Evolutionary conservation across 1,140 invertebrate genomes (phyloP).

Genomic region (Sipha flava): DNA sequence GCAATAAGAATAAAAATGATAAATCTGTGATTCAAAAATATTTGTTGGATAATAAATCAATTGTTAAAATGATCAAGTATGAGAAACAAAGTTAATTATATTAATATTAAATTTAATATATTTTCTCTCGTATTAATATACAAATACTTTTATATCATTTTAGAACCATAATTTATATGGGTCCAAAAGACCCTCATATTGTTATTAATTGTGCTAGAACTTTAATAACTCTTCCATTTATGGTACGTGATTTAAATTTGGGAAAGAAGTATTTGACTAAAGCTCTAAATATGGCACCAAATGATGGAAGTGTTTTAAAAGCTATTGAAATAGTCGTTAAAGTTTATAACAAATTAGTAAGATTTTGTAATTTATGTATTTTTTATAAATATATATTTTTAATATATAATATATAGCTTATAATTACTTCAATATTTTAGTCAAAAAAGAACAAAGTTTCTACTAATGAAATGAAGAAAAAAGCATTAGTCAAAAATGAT

Average conservation of each 20-base stretch:
- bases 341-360: not conserved
- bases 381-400: not conserved
- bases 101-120: not conserved
- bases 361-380: not conserved
- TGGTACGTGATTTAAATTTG: not conserved
- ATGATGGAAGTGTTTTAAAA: not conserved
- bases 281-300: not conserved
- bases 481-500: not conserved
- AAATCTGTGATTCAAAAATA: not conserved
- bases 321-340: not conserved
- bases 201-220: not conserved
- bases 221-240: slow-evolving; percentile 7
- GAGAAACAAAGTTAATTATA: not conserved
- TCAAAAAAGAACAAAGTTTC: not conserved
- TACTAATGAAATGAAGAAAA: not conserved
- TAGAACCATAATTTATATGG: not conserved
- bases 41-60: not conserved
- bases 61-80: slow-evolving; percentile 20
- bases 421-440: not conserved
- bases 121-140: not conserved
- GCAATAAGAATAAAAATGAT: not conserved
- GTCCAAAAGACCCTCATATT: slow-evolving; percentile 2
- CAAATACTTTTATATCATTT: not conserved
- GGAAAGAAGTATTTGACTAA: not conserved
- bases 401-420: not conserved